These are phyloP conservation scores for Gobionotothen gibberifrons DNA, from an alignment of 2,797 vertebrate species.

Conservation along the genomic window DNA sequence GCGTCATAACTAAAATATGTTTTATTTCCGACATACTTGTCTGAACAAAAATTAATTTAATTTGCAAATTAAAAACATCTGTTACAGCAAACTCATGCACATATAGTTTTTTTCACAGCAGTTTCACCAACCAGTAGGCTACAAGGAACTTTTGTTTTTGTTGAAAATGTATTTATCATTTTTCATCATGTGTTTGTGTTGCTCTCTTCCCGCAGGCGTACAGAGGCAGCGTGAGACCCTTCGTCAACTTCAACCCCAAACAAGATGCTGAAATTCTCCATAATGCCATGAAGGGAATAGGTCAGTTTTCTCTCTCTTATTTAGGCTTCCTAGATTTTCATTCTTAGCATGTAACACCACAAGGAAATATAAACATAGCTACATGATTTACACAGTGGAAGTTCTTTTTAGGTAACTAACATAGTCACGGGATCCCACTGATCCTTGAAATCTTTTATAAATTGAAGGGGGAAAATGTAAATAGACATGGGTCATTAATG, in stretches of 20 bases:
- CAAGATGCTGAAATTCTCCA: constrained; percentile 92
- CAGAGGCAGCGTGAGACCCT: constrained; percentile 86
- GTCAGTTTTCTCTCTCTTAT: constrained; percentile 76
- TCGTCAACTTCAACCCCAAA: constrained; percentile 89
- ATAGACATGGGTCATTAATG: too few relatives aligned
- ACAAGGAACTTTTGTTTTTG: neutral
- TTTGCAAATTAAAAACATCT: too few relatives aligned
- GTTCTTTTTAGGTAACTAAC: neutral
- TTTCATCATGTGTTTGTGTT: neutral
- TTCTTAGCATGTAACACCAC: neutral
- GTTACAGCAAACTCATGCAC: neutral
- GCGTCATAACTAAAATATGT: too few relatives aligned
- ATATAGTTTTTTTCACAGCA: neutral
- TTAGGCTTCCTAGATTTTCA: neutral
- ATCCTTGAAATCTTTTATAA: too few relatives aligned
- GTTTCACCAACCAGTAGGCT: neutral
- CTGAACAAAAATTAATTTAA: too few relatives aligned
- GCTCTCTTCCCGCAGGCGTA: constrained; percentile 61
- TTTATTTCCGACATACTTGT: too few relatives aligned
- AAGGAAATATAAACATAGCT: neutral
- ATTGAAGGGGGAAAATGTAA: too few relatives aligned
- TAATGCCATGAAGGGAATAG: constrained; percentile 97
- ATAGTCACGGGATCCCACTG: neutral
- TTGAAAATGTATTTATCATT: neutral
- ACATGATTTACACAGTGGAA: neutral